Base-by-base conservation (phyloP, 35 echinoderm and acorn worm genomes). In the Ophioderma brevispina region DNA sequence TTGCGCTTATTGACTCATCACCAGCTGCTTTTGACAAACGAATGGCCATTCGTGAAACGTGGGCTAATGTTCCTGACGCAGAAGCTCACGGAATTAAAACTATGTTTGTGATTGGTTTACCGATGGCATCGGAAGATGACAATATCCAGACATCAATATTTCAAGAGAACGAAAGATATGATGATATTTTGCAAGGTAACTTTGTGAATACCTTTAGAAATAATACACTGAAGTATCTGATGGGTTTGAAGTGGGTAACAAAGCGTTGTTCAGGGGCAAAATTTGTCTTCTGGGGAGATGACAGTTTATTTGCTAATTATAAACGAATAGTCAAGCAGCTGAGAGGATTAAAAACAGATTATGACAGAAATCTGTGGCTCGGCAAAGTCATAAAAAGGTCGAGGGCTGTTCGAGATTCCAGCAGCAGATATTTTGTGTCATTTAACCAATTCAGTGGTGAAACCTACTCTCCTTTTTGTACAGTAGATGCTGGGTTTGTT, bases 401-500 rank as follows among this genome's bases (percentile, higher is more conserved):
- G 33, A 96, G 64, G 86, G 64, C 87, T 21, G 87, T 89, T 19
- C 41, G 94, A 0, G 91, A 96, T 39, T 33, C 30, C 52, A 94
- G 70, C 35, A 94, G 90, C 35, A 52, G 82, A 21, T 94, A 97
- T 46, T 97, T 85, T 42, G 92, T 94, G 38, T 76, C 92, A 13
- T 25, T 38, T 10, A 55, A 89, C 28, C 59, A 84, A 33, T 97
- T 79, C 40, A 36, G 56, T 18, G 42, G 64, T 0, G 21, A 55
- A 34, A 19, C 83, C 19, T 97, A 91, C 84, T 92, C 92, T 32
- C 88, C 92, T n/a, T 97, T 97, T 79, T 97, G 95, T 37, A 97
- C 95, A 1, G 43, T 59, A 40, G 95, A 97, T 35, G 92, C 95
- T 76, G 95, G 92, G 17, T 94, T 59, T 50, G 92, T 97, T 10